phyloP scores from a whole-genome alignment of 2,113 vertebrate genomes.

The Ammodramus savannarum region DNA sequence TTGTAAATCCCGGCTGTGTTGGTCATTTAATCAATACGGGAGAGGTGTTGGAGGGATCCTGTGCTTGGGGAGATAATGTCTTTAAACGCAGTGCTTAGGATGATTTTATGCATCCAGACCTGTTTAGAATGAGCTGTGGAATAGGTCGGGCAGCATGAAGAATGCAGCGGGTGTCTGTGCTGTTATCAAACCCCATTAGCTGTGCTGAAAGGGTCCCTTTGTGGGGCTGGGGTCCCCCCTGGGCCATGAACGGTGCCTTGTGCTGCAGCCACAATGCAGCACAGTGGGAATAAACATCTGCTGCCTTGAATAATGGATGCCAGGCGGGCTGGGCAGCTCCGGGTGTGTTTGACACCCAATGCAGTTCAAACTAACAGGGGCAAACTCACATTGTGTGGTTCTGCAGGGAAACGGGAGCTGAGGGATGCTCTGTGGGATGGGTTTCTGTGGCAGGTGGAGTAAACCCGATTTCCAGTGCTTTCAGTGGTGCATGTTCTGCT shows the following conservation, averaged over 20 bases:
- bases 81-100: not conserved
- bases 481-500: not conserved
- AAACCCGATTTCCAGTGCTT: rapidly evolving
- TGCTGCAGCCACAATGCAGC: not conserved
- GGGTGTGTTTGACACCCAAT: not conserved
- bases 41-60: conserved; percentile 11
- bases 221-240: conserved; percentile 29
- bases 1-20: not conserved
- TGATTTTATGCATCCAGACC: conserved; percentile 33
- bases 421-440: rapidly evolving
- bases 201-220: conserved; percentile 59
- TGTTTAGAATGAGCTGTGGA: conserved; percentile 55
- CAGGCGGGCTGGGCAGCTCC: not conserved
- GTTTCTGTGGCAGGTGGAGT: too few species aligned
- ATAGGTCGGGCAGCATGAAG: conserved; percentile 41
- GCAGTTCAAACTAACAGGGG: not conserved
- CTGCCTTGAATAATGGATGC: not conserved
- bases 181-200: conserved; percentile 56
- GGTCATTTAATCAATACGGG: conserved; percentile 30
- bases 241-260: conserved; percentile 15
- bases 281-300: conserved; percentile 53
- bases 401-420: rapidly evolving
- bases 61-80: not conserved
- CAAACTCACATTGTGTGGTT: rapidly evolving
- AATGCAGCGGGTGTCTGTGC: conserved; percentile 31